Base-by-base conservation (phyloP, 1,140 invertebrate genomes). In the Solenopsis fugax region DNA sequence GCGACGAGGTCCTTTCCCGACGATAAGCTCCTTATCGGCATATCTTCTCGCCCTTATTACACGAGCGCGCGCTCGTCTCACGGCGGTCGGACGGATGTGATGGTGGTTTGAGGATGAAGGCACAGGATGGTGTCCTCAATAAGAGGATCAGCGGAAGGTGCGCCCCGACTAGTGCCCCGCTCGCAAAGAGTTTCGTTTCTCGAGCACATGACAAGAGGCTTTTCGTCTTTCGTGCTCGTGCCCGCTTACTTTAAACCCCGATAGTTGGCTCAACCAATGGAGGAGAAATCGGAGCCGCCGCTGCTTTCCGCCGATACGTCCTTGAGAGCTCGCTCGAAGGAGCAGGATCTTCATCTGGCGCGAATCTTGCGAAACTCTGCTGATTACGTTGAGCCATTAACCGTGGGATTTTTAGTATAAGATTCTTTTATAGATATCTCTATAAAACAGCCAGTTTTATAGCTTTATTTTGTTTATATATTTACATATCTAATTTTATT, bases 41-140 rank as follows among this genome's bases (percentile, higher is more conserved):
- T 92, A 85, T 87, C 87, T 91, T 92, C 87, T 91, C 82, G 87
- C 78, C 86, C 87, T 93, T 93, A 91, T 93, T 93, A 93, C 80
- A 91, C 80, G 89, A 85, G n/a, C 75, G 82, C 89, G 60, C 34
- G 62, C 34, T 77, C 89, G 62, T 37, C 85, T 87, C 86, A 71
- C 16, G 72, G 56, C 16, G 87, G 71, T 89, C 56, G 84, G 34
- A 64, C 34, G 73, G 6, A 58, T 69, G 54, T 65, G 64, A 5
- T 58, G 64, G 50, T 60, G 41, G 73, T 86, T 80, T 18, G 34
- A 65, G 13, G 37, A 52, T 45, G 64, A 65, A 37, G 52, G 37
- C 4, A 29, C 4, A 62, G 52, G 60, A 34, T 58, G 48, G 52
- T 75, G 21, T 87, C 34, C 88, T 91, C 91, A 91, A 93, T 93